Evolutionary conservation across 2,113 vertebrate genomes (phyloP), one percentile per base, ranked within the genome.

Genomic region (Phyllopteryx taeniolatus): DNA sequence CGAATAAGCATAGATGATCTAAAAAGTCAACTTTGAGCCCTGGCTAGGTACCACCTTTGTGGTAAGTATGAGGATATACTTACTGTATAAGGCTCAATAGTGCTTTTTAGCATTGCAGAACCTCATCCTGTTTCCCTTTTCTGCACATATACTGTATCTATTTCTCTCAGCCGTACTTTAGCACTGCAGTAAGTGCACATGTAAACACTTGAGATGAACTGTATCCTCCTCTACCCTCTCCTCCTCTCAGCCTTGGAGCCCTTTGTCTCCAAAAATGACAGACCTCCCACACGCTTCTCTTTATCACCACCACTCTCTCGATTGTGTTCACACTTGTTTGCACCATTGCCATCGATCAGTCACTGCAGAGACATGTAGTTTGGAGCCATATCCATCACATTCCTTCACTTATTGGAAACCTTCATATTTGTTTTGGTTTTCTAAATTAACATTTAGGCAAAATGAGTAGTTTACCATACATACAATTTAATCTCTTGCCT

Each of bases 191-290:
- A 76, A 70, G 74, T 63, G 73, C 73, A 75, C 5, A 15, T 75
- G 74, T 59, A 68, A 83, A 81, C 85, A 82, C 82, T 84, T 82
- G 68, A 82, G 70, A 79, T 8, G 20, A 73, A 73, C 85, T 65
- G 66, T 17, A 27, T 73, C 77, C 70, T 78, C 61, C 61, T 77
- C 56, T 39, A 39, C 35, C 6, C 78, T 74, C 67, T 56, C 9
- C 31, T 61, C 71, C 67, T 75, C 78, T 82, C 68, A 82, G 75
- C 78, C 73, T 82, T 66, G 5, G 43, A 78, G 76, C 63, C 70
- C 66, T 85, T 83, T 86, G 76, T 84, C 79, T 85, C 79, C 51
- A 43, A 76, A 70, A 78, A 71, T 62, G 8, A 60, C 22, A 13
- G 67, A 69, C 76, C 80, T 79, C 78, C 88, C 72, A 81, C 77